Evolutionary conservation across 2,113 vertebrate genomes (phyloP).

Genomic region (Meleagris gallopavo): DNA sequence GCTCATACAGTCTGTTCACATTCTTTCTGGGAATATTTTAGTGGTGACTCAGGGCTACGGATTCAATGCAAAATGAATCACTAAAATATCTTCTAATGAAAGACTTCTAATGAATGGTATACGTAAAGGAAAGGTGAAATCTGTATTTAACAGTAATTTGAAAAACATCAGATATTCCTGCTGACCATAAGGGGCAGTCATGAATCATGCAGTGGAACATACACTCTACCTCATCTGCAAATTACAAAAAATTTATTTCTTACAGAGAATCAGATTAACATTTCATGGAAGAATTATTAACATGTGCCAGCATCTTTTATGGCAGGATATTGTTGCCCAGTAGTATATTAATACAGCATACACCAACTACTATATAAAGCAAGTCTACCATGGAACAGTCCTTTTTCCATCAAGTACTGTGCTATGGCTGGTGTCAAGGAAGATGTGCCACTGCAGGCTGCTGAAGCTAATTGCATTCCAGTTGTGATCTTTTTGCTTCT

Average conservation of each 20-base stretch:
- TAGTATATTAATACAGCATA: neutral
- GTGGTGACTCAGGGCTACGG: conserved; percentile 25
- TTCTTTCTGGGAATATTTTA: conserved; percentile 61
- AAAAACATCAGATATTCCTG: neutral
- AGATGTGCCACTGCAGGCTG: neutral
- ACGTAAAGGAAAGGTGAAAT: neutral
- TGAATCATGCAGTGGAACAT: conserved; percentile 16
- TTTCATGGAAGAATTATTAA: neutral
- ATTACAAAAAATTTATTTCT: neutral
- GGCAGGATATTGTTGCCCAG: neutral
- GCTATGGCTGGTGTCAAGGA: neutral
- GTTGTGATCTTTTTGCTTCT: neutral
- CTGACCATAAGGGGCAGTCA: neutral
- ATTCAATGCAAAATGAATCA: conserved; percentile 35
- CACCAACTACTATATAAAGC: neutral
- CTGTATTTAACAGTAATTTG: neutral
- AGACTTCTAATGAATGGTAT: neutral
- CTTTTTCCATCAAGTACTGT: neutral
- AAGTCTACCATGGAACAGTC: neutral
- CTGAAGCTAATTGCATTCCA: neutral
- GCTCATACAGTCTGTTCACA: conserved; percentile 18
- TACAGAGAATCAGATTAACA: neutral
- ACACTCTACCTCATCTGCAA: neutral
- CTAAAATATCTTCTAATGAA: conserved; percentile 7
- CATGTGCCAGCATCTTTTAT: neutral